Evolutionary conservation across 2,113 vertebrate species (phyloP), one percentile per base, ranked within the genome.

Genomic region (Drymodes brunneopygia): DNA sequence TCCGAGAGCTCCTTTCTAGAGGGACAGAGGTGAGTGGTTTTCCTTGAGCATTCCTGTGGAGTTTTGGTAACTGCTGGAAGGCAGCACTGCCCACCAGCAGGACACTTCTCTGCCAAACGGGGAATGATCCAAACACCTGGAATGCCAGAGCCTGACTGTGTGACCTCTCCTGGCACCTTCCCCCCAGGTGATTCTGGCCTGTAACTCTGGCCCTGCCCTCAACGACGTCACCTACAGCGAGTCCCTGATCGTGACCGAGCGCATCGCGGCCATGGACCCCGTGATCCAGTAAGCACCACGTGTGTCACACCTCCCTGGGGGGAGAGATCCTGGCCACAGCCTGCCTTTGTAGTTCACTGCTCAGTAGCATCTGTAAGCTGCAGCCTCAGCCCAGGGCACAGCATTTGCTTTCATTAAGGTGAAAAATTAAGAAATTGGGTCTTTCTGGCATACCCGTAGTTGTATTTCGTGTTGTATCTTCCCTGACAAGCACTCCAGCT

Each of bases 211-310:
- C 81, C 99, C 99, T 9, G 99, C 99, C 36, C 88, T 99, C 29
- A 99, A 99, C 3, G 99, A 99, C 1, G 99, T 99, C 28, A 99
- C 99, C 9, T 98, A 99, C 92, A 98, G 98, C 2, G 99, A 99
- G 65, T 98, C 99, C 79, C 98, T 99, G 90, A 99, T 99, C 1
- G 96, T 99, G 24, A 98, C 99, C 0, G 99, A 99, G 45, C 98
- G 97, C 86, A 99, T 99, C 12, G 99, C 99, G 1, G 99, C 98
- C 0, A 99, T 99, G 98, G 99, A 99, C 89, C 96, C 98, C 1
- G 83, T 99, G 3, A 98, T 99, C 88, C 98, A 98, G 99, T 99
- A 95, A 98, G 98, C 70, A 10, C 20, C 73, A 40, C 22, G 1
- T 7, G 15, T 56, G 28, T 4, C 47, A 2, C 73, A 4, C 2